Conservation (phyloP, 2,113 vertebrate species). For the Nanorana parkeri region DNA sequence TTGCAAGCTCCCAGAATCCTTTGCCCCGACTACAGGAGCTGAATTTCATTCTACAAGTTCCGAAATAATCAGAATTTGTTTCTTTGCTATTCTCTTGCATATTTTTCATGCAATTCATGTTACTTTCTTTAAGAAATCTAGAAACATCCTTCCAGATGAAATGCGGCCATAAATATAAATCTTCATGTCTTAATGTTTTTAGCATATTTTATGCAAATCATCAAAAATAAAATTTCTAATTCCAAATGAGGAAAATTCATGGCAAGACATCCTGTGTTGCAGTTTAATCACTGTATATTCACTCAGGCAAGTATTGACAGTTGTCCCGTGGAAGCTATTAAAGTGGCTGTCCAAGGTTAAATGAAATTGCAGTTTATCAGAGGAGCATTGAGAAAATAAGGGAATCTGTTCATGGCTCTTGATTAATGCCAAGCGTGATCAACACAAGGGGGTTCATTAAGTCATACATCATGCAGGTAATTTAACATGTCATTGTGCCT, state of each 20-base stretch:
- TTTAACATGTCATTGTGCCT: constrained; percentile 98
- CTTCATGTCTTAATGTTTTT: constrained; percentile 68
- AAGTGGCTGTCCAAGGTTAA: constrained; percentile 99
- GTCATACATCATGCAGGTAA: constrained; percentile 98
- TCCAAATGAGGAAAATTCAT: constrained; percentile 90
- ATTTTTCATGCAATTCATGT: constrained; percentile 15
- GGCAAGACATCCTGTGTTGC: constrained; percentile 86
- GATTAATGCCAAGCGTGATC: constrained; percentile 99
- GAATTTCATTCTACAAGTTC: background rate
- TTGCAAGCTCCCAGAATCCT: no score
- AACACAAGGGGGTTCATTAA: constrained; percentile 99
- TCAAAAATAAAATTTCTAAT: constrained; percentile 90
- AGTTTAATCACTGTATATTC: constrained; percentile 98
- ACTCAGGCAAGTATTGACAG: constrained; percentile 96
- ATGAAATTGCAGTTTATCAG: constrained; percentile 99
- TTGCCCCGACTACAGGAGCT: no score
- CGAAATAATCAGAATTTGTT: constrained; percentile 8
- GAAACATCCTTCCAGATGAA: constrained; percentile 58
- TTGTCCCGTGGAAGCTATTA: constrained; percentile 99
- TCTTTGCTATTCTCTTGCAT: constrained; percentile 18
- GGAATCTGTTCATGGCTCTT: constrained; percentile 97
- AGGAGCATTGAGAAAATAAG: constrained; percentile 99
- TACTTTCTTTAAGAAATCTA: constrained; percentile 15
- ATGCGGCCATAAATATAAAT: constrained; percentile 61
- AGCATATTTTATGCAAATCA: constrained; percentile 80